A percentile compares a stretch with the other conserved stretches of the same genome.
Conservation (phyloP, 2,113 vertebrate species). For the Saiga tatarica region DNA sequence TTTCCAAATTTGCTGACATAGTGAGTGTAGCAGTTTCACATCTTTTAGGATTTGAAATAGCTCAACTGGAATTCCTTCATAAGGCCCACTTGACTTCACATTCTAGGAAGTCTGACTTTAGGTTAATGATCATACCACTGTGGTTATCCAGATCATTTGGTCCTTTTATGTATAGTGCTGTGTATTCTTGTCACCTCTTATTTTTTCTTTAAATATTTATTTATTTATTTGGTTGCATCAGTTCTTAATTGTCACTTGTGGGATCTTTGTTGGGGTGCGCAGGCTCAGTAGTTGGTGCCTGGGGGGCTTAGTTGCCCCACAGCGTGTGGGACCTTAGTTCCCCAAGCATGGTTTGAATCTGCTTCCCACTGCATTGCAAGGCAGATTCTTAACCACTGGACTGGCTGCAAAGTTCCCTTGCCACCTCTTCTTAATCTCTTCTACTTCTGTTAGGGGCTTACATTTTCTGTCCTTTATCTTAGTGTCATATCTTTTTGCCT, state of each 20-base stretch:
- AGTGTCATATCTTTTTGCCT: not conserved
- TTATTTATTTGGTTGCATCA: not conserved
- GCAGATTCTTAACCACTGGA: not conserved
- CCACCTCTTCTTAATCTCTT: not conserved
- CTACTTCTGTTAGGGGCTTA: not conserved
- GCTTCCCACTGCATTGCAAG: not conserved
- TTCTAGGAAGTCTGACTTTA: not conserved
- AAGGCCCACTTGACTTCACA: not conserved
- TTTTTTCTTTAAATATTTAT: not conserved
- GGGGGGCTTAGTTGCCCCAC: not conserved
- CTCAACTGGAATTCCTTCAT: not conserved
- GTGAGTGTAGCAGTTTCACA: not conserved
- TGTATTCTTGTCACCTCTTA: not conserved
- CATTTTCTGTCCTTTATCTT: not conserved
- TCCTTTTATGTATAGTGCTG: not conserved
- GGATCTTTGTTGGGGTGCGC: not conserved
- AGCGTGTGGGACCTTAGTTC: not conserved
- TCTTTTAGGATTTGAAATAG: not conserved
- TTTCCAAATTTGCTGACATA: not conserved
- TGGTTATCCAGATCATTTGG: not conserved
- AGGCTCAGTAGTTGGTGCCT: not conserved
- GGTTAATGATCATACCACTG: not conserved
- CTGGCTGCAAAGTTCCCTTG: rapidly evolving
- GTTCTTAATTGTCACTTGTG: not conserved
- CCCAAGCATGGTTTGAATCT: not conserved